Base-by-base conservation (phyloP, 2,113 vertebrate species). In the Psephotus haematonotus region DNA sequence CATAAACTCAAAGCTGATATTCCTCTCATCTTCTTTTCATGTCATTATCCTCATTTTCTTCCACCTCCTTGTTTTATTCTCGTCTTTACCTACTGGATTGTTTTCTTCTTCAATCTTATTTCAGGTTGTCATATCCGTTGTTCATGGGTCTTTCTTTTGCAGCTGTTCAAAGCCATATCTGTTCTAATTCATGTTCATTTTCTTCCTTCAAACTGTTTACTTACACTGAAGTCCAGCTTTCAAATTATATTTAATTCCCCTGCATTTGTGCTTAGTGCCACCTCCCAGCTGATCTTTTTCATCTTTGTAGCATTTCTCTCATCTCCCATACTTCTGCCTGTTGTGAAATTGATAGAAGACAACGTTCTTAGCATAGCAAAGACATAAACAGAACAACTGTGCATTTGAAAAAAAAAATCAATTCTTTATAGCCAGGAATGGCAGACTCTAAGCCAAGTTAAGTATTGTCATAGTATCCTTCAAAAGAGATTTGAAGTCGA, bases 1-100 rank as follows among this genome's bases (percentile, higher is more conserved):
- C 0, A 1, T 80, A 65, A 85, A 68, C 7, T 44, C 1, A 1
- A 22, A 35, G 10, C 6, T 63, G 12, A 18, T 64, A 7, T 35
- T 90, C 41, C 85, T 68, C 22, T 88, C 9, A 10, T 46, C 17
- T 91, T 78, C 31, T 78, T 88, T 28, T 39, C 24, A 25, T n/a
- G 6, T 37, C 2, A 0, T 50, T 80, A 62, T 20, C 9, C 7
- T 70, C 2, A 86, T 59, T 86, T 85, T 65, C n/a, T 90, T 90
- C 39, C 7, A 35, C 27, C 11, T 79, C 17, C 9, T 27, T 55
- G 2, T 52, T 92, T 92, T 72, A 39, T 57, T 85, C 28, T 72
- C 46, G 39, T 75, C 11, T 60, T 92, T 84, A 65, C 4, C 9
- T 75, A 33, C 22, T n/a, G 29, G 7, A n/a, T 28, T 71, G 7